Evolutionary conservation across 1,140 invertebrate species (phyloP), one percentile per base, ranked within the genome.

Genomic region (Apocrypta bakeri): DNA sequence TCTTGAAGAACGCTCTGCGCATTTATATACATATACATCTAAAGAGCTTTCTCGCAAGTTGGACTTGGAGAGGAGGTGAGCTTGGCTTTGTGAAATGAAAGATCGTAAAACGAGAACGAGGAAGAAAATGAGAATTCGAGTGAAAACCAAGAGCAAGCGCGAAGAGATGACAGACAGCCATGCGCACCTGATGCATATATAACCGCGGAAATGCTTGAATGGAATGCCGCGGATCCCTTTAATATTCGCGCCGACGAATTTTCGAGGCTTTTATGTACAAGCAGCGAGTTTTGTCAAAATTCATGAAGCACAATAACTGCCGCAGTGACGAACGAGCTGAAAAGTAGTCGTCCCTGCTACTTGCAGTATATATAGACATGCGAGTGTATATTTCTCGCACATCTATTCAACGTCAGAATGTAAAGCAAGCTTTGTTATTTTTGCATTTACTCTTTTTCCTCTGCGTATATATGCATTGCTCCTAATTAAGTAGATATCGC

Each of bases 241-340:
- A 85, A 84, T 85, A 86, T 82, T 74, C 83, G 79, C 42, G 31
- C 82, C 61, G 81, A 76, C 79, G 80, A 79, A 84, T 83, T 85
- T 86, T 86, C 79, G 83, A 76, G n/a, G 37, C 63, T 68, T 75
- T 75, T 37, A 75, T 69, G 27, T 66, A 81, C 71, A 79, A 74
- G 72, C 72, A 69, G 82, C 75, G 82, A 79, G 61, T 84, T 83
- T 85, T 84, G 81, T 86, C 84, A 86, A 85, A 86, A 86, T 86
- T 85, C 84, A 85, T 85, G 85, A 86, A 86, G 63, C 72, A 24
- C 71, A 37, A 37, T 74, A 68, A 81, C n/a, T 71, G 24, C 74
- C 24, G 40, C 78, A 72, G n/a, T n/a, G n/a, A 37, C 31, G 79
- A 79, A 71, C 69, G 27, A 11, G 33, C 63, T 37, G 61, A 77